Evolutionary conservation across 2,888 invertebrate genomes (phyloP).

Genomic region (Odontothrips loti): DNA sequence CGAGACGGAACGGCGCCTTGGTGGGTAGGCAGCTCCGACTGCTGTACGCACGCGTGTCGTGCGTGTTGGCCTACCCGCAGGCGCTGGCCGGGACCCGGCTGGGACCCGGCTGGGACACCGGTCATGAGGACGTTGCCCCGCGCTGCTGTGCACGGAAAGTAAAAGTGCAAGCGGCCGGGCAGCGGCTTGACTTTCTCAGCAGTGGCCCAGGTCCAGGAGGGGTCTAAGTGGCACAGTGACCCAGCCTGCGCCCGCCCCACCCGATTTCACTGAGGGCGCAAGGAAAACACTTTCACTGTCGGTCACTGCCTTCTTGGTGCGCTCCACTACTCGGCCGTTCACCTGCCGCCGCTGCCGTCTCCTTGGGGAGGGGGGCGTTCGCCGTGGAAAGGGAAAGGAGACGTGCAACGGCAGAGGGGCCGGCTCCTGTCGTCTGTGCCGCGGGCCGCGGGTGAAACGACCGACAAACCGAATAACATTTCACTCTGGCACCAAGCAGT

Average conservation of each 20-base stretch:
- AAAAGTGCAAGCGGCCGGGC: not conserved
- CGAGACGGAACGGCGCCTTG: no score
- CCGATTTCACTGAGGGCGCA: not conserved
- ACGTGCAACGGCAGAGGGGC: no score
- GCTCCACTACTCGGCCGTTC: not conserved
- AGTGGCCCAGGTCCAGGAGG: not conserved
- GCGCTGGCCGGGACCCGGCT: no score
- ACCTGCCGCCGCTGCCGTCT: not conserved
- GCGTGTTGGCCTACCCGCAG: no score
- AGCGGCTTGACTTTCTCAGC: constrained; percentile 20
- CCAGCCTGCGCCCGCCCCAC: not conserved
- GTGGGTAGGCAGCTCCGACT: no score
- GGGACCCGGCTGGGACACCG: no score
- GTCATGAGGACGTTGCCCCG: not conserved
- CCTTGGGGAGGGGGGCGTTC: not conserved
- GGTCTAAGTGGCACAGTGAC: constrained; percentile 16
- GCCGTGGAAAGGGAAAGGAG: no score
- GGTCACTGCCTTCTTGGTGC: not conserved
- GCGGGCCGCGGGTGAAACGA: no score
- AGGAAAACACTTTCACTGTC: not conserved
- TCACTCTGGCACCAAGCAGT: no score
- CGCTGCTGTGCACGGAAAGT: not conserved
- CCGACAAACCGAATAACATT: no score
- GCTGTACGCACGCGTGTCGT: no score
- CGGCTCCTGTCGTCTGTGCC: no score